These are phyloP conservation scores for Cantharis flavilabris DNA, from an alignment of 2,888 invertebrate species.

Conservation along the genomic window DNA sequence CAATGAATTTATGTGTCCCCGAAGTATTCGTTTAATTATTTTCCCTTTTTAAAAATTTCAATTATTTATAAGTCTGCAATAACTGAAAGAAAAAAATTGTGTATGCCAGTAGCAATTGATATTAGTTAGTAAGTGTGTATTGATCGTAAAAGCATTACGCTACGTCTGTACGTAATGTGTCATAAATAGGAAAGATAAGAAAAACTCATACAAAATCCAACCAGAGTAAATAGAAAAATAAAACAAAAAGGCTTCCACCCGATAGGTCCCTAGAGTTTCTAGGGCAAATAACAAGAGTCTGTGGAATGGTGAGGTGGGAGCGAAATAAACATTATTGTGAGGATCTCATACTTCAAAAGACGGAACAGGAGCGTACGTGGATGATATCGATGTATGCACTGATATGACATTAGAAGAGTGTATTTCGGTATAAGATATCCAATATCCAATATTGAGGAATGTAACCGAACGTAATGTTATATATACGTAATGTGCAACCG, in stretches of 20 bases:
- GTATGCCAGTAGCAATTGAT: not conserved
- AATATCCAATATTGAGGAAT: conserved; percentile 46
- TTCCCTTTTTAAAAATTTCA: not conserved
- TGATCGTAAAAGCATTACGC: conserved; percentile 12
- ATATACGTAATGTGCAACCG: conserved; percentile 48
- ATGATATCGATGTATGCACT: conserved; percentile 42
- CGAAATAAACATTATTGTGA: conserved; percentile 37
- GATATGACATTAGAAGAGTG: conserved; percentile 24
- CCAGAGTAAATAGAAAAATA: conserved; percentile 51
- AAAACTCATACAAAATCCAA: conserved; percentile 45
- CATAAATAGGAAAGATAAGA: conserved; percentile 22
- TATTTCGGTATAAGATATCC: conserved; percentile 36
- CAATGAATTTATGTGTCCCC: not conserved
- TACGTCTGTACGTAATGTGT: conserved; percentile 6
- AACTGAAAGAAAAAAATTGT: not conserved
- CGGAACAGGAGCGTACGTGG: conserved; percentile 37
- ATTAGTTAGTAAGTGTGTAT: not conserved
- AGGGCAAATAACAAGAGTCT: conserved; percentile 42
- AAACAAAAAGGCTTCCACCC: conserved; percentile 45
- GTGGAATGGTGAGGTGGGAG: conserved; percentile 29
- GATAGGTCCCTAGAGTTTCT: conserved; percentile 46
- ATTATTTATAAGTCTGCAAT: not conserved
- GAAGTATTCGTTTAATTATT: not conserved
- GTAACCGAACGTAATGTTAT: conserved; percentile 42
- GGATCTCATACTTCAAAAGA: conserved; percentile 44